Conservation (phyloP, 2,888 invertebrate genomes). For the Campoplex nolae region DNA sequence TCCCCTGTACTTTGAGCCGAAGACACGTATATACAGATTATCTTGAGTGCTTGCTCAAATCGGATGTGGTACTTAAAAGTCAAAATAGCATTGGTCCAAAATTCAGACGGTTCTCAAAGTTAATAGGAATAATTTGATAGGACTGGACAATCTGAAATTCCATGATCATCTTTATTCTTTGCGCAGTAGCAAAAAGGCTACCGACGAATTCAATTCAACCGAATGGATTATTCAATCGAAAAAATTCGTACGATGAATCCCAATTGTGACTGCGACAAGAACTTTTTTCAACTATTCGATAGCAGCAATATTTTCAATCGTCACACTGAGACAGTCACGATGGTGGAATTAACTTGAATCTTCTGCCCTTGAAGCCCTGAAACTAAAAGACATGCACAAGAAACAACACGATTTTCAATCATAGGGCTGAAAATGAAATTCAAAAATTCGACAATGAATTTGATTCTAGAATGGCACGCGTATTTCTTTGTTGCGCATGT, state of each 20-base stretch:
- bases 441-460: conserved; percentile 70
- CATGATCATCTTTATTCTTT: neutral
- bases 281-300: neutral
- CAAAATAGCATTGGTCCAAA: neutral
- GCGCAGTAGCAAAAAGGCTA: neutral
- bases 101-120: neutral
- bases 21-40: neutral
- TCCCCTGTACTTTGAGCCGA: neutral
- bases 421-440: conserved; percentile 61
- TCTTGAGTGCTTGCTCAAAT: neutral
- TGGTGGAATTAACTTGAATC: conserved; percentile 44
- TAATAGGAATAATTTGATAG: neutral
- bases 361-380: neutral
- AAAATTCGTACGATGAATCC: neutral
- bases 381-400: neutral
- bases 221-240: neutral
- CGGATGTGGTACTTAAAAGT: neutral
- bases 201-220: neutral
- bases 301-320: neutral
- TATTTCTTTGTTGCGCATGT: conserved; percentile 31
- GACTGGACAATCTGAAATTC: neutral
- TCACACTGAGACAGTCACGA: conserved; percentile 35
- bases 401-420: conserved; percentile 4
- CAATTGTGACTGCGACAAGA: neutral
- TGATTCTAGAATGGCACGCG: conserved; percentile 59